These are phyloP conservation scores for Gulo gulo DNA, from an alignment of 2,113 vertebrate genomes.

Conservation along the genomic window DNA sequence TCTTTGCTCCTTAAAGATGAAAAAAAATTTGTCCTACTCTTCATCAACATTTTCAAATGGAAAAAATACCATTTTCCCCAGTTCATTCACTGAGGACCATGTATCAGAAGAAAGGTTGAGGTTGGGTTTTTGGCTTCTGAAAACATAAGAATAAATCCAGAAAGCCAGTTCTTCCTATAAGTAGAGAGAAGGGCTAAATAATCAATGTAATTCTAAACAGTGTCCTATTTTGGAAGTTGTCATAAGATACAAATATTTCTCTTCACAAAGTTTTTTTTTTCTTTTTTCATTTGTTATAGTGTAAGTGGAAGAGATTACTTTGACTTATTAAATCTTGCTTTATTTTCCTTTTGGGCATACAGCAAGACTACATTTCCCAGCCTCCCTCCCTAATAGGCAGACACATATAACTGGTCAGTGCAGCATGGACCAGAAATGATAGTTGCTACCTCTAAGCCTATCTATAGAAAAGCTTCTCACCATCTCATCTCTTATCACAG, in stretches of 20 bases:
- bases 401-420: neutral
- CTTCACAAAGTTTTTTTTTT: neutral
- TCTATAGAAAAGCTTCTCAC: neutral
- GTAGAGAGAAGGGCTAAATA: neutral
- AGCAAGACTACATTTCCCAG: neutral
- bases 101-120: neutral
- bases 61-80: neutral
- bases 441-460: neutral
- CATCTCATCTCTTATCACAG: neutral
- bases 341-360: conserved; percentile 1
- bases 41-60: no score
- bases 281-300: neutral
- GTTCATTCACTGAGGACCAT: neutral
- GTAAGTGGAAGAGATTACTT: neutral
- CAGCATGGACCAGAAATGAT: neutral
- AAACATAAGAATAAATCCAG: neutral
- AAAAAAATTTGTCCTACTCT: no score
- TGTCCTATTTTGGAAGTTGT: neutral
- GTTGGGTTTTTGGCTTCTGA: neutral
- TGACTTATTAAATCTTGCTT: conserved; percentile 12
- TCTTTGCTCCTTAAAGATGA: neutral
- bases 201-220: neutral
- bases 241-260: neutral
- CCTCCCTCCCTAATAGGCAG: neutral
- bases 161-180: neutral